Evolutionary conservation across 2,888 invertebrate genomes (phyloP), one percentile per base, ranked within the genome.

Genomic region (Onthophagus sagittarius): DNA sequence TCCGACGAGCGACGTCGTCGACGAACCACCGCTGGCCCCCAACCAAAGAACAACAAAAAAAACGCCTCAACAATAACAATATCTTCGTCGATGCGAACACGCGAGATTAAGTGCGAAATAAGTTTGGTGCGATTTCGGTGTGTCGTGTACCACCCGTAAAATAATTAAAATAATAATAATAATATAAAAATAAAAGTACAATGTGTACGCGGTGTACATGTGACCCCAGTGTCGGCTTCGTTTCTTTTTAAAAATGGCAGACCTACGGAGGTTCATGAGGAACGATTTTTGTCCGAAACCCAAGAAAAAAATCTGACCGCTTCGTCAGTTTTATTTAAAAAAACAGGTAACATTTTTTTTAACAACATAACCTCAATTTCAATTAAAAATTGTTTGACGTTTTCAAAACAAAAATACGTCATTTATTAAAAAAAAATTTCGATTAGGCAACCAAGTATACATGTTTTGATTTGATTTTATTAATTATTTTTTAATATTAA

Each of bases 21-120:
- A n/a, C n/a, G n/a, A 88, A 88, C 88, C 88, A 87, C 85, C 85
- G 85, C 86, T 88, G 88, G 88, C 87, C 85, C 85, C 84, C 86
- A 86, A 86, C 86, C 84, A 84, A 85, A 85, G 86, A 86, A 85
- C 87, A 86, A 84, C 86, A 84, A 86, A 85, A 85, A 84, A 23
- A 84, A 85, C 85, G 85, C 84, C 85, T 84, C 84, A 83, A 85
- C 86, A 83, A 84, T 85, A 84, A 86, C 86, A 85, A 83, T 86
- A 85, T n/a, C n/a, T n/a, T n/a, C n/a, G n/a, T n/a, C n/a, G n/a
- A n/a, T n/a, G n/a, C 7, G n/a, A 67, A 67, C 32, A 31, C n/a
- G n/a, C n/a, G n/a, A 65, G 39, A 64, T 33, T 23, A 14, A 7
- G 32, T 63, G 64, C 62, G 73, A 73, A 74, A 70, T 62, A 75